A percentile compares a stretch with the other conserved stretches of the same genome.
These are phyloP conservation scores for Pasiphila rectangulata DNA, from an alignment of 2,888 invertebrate species.

Conservation along the genomic window DNA sequence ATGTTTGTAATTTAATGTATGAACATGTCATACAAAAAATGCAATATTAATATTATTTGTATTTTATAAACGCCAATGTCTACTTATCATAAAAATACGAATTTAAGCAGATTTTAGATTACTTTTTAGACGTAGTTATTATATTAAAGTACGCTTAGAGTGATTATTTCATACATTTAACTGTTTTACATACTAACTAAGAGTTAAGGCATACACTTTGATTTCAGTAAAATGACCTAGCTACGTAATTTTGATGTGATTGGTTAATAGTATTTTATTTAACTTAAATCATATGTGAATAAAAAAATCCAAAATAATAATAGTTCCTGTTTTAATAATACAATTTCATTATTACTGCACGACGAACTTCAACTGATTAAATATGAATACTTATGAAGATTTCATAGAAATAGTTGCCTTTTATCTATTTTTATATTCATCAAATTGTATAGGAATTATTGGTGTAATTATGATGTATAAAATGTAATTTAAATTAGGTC, in stretches of 20 bases:
- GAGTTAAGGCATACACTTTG: neutral
- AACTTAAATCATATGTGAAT: neutral
- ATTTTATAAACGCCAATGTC: slow-evolving; percentile 1
- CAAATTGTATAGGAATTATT: slow-evolving; percentile 11
- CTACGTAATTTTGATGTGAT: neutral
- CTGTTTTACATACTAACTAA: neutral
- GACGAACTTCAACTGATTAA: slow-evolving; percentile 1
- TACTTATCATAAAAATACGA: slow-evolving; percentile 14
- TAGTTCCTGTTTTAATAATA: slow-evolving; percentile 12
- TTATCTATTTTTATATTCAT: slow-evolving; percentile 1
- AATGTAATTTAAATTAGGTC: too few relatives aligned
- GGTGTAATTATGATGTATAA: too few relatives aligned
- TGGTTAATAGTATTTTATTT: neutral
- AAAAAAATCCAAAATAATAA: neutral
- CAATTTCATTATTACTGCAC: slow-evolving; percentile 4
- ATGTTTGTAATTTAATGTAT: neutral
- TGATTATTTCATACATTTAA: neutral
- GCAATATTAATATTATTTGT: slow-evolving; percentile 9
- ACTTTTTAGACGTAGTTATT: slow-evolving; percentile 5
- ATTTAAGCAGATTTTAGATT: slow-evolving; percentile 20
- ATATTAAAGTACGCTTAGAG: slow-evolving; percentile 7
- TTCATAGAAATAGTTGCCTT: slow-evolving; percentile 11
- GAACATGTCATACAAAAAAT: neutral
- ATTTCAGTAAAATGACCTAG: neutral
- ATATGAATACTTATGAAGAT: slow-evolving; percentile 1